Conservation (phyloP, 1,140 invertebrate species). For the Drosophila orena region DNA sequence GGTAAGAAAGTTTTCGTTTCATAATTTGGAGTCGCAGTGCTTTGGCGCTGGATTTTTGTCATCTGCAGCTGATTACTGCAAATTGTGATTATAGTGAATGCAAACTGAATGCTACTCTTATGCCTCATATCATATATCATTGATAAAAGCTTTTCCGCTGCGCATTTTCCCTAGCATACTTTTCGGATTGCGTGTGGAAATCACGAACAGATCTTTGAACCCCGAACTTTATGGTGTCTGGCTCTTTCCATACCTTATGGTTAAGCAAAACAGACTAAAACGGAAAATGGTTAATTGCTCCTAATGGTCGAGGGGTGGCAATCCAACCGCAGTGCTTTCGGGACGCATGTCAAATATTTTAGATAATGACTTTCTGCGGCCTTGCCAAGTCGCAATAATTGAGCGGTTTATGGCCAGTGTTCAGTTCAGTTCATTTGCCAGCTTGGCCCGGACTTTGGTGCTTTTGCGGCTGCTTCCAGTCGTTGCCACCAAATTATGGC, state of each 20-base stretch:
- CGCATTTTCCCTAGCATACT: constrained; percentile 29
- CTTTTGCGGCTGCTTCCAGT: constrained; percentile 46
- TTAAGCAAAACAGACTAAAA: not conserved
- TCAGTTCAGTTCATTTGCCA: constrained; percentile 63
- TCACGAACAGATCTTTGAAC: constrained; percentile 56
- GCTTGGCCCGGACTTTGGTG: constrained; percentile 25
- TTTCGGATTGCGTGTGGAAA: constrained; percentile 37
- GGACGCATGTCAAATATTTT: constrained; percentile 75
- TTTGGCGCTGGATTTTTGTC: constrained; percentile 35
- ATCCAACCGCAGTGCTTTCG: constrained; percentile 21
- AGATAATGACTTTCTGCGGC: constrained; percentile 73
- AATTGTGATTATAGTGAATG: not conserved
- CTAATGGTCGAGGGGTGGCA: constrained; percentile 26
- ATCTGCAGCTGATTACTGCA: constrained; percentile 37
- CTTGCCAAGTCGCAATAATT: constrained; percentile 65
- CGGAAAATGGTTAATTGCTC: constrained; percentile 67
- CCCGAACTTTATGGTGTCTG: constrained; percentile 44
- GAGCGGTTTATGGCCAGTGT: constrained; percentile 66
- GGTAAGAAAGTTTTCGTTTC: constrained; percentile 47
- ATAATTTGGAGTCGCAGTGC: constrained; percentile 37
- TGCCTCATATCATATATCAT: constrained; percentile 45
- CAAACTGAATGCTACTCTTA: constrained; percentile 28
- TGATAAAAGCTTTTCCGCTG: constrained; percentile 46
- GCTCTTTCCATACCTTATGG: constrained; percentile 48
- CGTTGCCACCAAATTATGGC: constrained; percentile 57